Conservation (phyloP, 2,888 invertebrate genomes). For the Pegoplata infirma region DNA sequence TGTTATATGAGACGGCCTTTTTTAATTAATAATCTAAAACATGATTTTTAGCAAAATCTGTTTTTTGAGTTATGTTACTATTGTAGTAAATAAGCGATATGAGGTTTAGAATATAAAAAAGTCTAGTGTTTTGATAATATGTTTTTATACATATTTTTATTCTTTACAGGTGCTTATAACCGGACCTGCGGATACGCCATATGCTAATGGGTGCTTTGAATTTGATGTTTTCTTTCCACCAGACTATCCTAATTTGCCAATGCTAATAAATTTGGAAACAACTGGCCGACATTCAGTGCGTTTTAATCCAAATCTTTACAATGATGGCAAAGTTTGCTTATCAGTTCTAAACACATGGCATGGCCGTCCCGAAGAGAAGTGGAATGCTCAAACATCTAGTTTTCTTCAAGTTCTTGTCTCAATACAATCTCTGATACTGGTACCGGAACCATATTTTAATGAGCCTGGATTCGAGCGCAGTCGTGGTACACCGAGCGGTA, state of each 20-base stretch:
- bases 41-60: no score
- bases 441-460: conserved; percentile 96
- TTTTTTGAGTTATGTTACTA: no score
- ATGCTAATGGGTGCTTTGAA: conserved; percentile 94
- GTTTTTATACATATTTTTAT: no score
- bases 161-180: conserved; percentile 88
- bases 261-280: conserved; percentile 94
- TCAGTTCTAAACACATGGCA: conserved; percentile 98
- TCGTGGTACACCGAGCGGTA: conserved; percentile 92
- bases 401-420: conserved; percentile 95
- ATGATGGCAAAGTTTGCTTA: conserved; percentile 96
- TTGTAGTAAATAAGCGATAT: no score
- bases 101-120: no score
- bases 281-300: conserved; percentile 92
- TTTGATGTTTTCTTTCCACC: conserved; percentile 94
- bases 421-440: conserved; percentile 94
- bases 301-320: conserved; percentile 95
- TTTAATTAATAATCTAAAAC: no score
- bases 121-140: no score
- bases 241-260: conserved; percentile 89
- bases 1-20: no score
- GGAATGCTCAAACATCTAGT: conserved; percentile 97
- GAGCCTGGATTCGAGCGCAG: conserved; percentile 96
- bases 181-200: conserved; percentile 94
- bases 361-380: conserved; percentile 96